These are phyloP conservation scores for human DNA, from an alignment of 2,113 vertebrate genomes.

Conservation along the genomic window GRCh38 chr5:73815001-73815500, in stretches of 20 bases:
- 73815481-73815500: not conserved
- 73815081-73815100: not conserved
- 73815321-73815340: not conserved
- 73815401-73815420: not conserved
- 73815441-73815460: not conserved
- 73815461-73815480: not conserved
- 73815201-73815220: not conserved
- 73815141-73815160: not conserved
- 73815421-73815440: not conserved
- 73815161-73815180: not conserved
- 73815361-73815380: not conserved
- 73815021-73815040: not conserved
- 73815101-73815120: not conserved
- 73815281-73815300: not conserved
- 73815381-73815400: constrained; percentile 2
- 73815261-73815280: not conserved
- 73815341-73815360: no score
- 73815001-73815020: not conserved
- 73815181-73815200: not conserved
- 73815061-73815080: not conserved
- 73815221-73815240: not conserved
- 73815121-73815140: not conserved
- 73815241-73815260: not conserved
- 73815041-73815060: not conserved
- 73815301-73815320: not conserved